Percentiles rank a stretch among this genome's conserved stretches.
Conservation (phyloP, 2,888 invertebrate genomes). For the Acanthacorydalis orientalis region DNA sequence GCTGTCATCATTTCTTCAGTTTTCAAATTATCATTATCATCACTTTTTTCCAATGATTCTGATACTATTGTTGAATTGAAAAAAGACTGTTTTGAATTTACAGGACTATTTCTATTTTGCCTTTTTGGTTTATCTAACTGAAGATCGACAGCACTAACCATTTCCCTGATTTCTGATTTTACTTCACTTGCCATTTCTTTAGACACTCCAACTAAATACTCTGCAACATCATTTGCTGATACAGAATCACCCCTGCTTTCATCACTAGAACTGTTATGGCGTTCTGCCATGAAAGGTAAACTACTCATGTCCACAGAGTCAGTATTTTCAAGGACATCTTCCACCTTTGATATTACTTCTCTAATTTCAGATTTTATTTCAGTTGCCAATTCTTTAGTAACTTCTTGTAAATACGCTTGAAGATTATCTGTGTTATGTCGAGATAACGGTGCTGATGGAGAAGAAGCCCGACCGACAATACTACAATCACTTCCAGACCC, state of each 20-base stretch:
- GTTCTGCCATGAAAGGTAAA: conserved; percentile 17
- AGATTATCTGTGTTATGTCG: conserved; percentile 38
- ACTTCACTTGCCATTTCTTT: conserved; percentile 65
- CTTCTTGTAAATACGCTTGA: conserved; percentile 59
- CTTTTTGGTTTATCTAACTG: conserved; percentile 5
- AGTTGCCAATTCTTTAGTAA: conserved; percentile 61
- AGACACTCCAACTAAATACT: conserved; percentile 61
- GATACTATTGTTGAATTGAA: conserved; percentile 15
- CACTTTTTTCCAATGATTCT: conserved; percentile 12
- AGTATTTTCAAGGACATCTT: conserved; percentile 57
- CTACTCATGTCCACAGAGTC: conserved; percentile 35
- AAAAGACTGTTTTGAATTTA: conserved; percentile 20
- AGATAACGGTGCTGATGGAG: conserved; percentile 29
- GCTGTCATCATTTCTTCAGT: conserved; percentile 21
- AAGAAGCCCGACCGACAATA: conserved; percentile 34
- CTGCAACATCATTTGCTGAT: conserved; percentile 57
- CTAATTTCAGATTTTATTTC: conserved; percentile 70
- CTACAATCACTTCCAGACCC: conserved; percentile 37
- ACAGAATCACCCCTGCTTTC: conserved; percentile 50
- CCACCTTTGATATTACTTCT: conserved; percentile 63
- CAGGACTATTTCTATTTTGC: conserved; percentile 2
- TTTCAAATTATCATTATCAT: conserved; percentile 14
- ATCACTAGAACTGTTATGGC: conserved; percentile 34
- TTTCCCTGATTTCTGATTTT: conserved; percentile 58
- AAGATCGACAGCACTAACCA: conserved; percentile 54